Conservation (phyloP, 2,888 invertebrate species). For the Himalopsyche kuldschensis region DNA sequence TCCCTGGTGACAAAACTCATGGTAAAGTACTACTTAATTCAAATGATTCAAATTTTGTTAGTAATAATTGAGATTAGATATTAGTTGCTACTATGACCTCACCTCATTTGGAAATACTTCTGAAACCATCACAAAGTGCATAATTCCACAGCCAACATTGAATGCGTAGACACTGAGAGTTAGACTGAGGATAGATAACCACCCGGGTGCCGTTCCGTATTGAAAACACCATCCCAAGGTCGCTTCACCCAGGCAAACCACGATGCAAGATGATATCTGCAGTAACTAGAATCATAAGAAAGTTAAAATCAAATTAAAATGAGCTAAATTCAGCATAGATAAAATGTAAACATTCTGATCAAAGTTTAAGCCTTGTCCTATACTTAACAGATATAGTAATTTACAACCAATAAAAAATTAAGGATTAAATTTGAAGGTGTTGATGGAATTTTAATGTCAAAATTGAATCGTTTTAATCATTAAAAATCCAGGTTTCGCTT, state of each 20-base stretch:
- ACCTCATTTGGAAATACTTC: constrained; percentile 43
- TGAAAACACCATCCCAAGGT: constrained; percentile 49
- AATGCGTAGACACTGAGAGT: constrained; percentile 51
- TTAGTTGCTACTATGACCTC: not conserved
- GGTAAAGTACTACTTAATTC: too few species aligned
- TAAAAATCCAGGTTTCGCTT: too few species aligned
- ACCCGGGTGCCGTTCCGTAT: constrained; percentile 35
- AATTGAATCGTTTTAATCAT: too few species aligned
- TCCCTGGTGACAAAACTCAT: too few species aligned
- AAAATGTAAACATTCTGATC: too few species aligned
- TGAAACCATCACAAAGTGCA: constrained; percentile 44
- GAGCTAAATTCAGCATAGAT: not conserved
- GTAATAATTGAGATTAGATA: too few species aligned
- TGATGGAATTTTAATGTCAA: too few species aligned
- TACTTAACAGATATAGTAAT: too few species aligned
- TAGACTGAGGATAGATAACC: constrained; percentile 48
- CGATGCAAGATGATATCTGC: constrained; percentile 47
- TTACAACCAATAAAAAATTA: too few species aligned
- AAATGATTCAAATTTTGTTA: too few species aligned
- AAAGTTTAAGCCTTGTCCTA: too few species aligned
- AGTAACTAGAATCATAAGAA: constrained; percentile 46
- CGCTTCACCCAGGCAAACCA: constrained; percentile 46
- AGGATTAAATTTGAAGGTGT: too few species aligned
- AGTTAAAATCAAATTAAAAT: not conserved
- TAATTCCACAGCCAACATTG: constrained; percentile 51